These are phyloP conservation scores for Hylomyscus alleni DNA, from an alignment of 2,797 vertebrate species.

Conservation along the genomic window DNA sequence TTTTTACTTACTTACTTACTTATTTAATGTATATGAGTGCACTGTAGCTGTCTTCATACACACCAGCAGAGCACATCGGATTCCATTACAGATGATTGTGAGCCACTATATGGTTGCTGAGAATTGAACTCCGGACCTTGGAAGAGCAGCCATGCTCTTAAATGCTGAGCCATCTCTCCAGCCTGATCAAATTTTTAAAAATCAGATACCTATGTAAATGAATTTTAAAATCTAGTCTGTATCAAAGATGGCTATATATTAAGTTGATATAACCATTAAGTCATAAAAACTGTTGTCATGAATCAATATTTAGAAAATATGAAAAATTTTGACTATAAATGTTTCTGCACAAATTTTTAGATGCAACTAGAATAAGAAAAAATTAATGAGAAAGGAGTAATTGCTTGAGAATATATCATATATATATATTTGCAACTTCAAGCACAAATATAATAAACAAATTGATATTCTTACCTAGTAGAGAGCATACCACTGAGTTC, in stretches of 20 bases:
- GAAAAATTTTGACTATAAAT: slow-evolving; percentile 38
- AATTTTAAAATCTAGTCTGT: slow-evolving; percentile 23
- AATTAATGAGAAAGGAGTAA: background rate
- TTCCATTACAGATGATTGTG: background rate
- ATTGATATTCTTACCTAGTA: background rate
- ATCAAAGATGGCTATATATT: slow-evolving; percentile 40
- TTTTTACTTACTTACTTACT: background rate
- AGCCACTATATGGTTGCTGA: background rate
- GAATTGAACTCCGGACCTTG: background rate
- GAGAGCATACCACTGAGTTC: background rate
- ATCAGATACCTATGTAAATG: slow-evolving; percentile 17
- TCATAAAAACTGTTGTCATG: background rate
- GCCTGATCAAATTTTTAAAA: background rate
- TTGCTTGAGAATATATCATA: background rate
- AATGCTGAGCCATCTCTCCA: background rate
- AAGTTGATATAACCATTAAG: background rate
- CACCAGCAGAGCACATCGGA: background rate
- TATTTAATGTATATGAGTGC: background rate
- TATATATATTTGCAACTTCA: background rate
- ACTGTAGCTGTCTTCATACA: background rate
- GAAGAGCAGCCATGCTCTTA: background rate
- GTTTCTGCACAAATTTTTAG: background rate
- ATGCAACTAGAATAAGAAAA: background rate
- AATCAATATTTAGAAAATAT: slow-evolving; percentile 22
- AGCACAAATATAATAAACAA: background rate